Conservation (phyloP, 2,113 vertebrate species). For the Progne subis region DNA sequence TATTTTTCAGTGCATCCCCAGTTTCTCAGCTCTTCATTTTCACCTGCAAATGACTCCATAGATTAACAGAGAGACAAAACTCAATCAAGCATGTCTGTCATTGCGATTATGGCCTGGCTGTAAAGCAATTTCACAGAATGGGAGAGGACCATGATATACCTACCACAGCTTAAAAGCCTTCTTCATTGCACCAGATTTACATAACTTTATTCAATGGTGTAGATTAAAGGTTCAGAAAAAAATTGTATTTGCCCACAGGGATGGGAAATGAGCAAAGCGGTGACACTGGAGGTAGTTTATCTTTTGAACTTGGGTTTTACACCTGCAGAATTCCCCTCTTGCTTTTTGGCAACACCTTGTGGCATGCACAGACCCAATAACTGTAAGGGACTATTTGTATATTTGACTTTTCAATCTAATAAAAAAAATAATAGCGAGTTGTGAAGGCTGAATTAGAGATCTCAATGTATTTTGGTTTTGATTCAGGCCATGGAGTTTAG, state of each 20-base stretch:
- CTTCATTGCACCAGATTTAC: constrained; percentile 12
- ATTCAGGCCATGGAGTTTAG: neutral
- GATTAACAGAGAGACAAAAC: constrained; percentile 57
- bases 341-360: neutral
- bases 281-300: neutral
- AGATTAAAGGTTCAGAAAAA: neutral
- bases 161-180: constrained; percentile 9
- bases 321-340: neutral
- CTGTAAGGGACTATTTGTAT: neutral
- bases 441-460: neutral
- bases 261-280: neutral
- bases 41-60: constrained; percentile 42
- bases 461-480: neutral
- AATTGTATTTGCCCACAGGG: neutral
- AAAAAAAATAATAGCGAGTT: neutral
- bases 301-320: neutral
- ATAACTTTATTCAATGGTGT: neutral
- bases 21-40: constrained; percentile 44
- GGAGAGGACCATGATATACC: neutral
- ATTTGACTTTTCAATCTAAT: neutral
- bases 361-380: neutral
- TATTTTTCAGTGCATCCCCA: constrained; percentile 27
- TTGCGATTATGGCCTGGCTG: neutral
- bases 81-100: constrained; percentile 56
- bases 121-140: constrained; percentile 53